These are phyloP conservation scores for Ptychoptera contaminata DNA, from an alignment of 2,888 invertebrate species.

Conservation along the genomic window DNA sequence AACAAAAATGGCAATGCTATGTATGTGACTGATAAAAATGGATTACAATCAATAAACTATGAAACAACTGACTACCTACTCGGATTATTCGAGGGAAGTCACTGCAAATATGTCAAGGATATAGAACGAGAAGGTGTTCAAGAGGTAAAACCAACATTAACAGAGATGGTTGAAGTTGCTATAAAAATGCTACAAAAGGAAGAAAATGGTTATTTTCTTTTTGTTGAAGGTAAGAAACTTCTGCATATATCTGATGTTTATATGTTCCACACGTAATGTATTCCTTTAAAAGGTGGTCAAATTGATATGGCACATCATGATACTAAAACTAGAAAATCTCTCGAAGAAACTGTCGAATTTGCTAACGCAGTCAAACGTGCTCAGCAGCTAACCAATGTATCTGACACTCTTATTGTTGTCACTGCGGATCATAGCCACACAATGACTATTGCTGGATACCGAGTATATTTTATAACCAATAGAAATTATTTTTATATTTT, in stretches of 20 bases:
- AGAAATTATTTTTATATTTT: not conserved
- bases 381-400: slow-evolving; percentile 38
- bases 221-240: slow-evolving; percentile 39
- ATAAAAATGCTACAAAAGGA: slow-evolving; percentile 41
- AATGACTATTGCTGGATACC: slow-evolving; percentile 59
- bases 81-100: slow-evolving; percentile 37
- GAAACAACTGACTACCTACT: slow-evolving; percentile 37
- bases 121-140: slow-evolving; percentile 29
- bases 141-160: slow-evolving; percentile 40
- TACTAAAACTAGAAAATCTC: slow-evolving; percentile 44
- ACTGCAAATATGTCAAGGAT: slow-evolving; percentile 44
- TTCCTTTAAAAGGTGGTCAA: slow-evolving; percentile 30
- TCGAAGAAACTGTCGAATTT: slow-evolving; percentile 65
- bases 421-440: slow-evolving; percentile 70
- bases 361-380: slow-evolving; percentile 52
- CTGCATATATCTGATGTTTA: slow-evolving; percentile 15
- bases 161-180: slow-evolving; percentile 49
- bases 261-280: not conserved
- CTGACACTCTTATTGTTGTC: slow-evolving; percentile 65
- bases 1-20: slow-evolving; percentile 28
- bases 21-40: slow-evolving; percentile 18
- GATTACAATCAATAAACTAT: slow-evolving; percentile 22
- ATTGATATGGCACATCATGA: slow-evolving; percentile 41
- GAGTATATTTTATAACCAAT: slow-evolving; percentile 38
- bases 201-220: slow-evolving; percentile 50